Conservation (phyloP, 2,797 vertebrate genomes). For the Cuculus canorus region DNA sequence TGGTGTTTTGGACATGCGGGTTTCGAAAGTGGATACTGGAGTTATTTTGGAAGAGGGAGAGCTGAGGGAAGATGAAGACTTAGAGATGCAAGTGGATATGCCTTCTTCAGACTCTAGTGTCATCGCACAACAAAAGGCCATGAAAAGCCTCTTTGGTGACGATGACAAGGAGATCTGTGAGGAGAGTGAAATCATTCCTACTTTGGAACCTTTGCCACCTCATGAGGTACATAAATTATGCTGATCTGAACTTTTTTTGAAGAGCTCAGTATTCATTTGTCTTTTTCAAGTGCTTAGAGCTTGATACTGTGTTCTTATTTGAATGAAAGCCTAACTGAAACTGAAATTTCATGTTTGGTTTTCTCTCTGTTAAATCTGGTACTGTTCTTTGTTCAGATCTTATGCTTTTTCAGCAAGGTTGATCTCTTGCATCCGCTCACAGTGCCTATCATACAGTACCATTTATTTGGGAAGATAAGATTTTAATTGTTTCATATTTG, state of each 20-base stretch:
- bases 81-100: conserved; percentile 86
- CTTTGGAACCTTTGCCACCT: conserved; percentile 90
- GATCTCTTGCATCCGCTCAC: background rate
- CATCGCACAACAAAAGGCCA: conserved; percentile 88
- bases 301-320: background rate
- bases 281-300: background rate
- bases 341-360: background rate
- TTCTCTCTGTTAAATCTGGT: background rate
- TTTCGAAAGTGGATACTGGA: conserved; percentile 96
- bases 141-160: conserved; percentile 94
- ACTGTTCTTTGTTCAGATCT: background rate
- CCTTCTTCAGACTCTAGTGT: conserved; percentile 80
- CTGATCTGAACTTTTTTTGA: background rate
- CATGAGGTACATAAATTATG: conserved; percentile 82
- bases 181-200: conserved; percentile 96
- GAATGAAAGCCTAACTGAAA: background rate
- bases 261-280: background rate
- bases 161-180: conserved; percentile 93
- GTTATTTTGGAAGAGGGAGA: conserved; percentile 93
- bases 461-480: background rate
- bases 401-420: background rate
- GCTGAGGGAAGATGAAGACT: conserved; percentile 87
- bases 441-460: background rate
- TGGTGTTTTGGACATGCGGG: conserved; percentile 96
- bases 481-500: background rate